Conservation (phyloP, 2,888 invertebrate genomes). For the Leptopilina syphax region DNA sequence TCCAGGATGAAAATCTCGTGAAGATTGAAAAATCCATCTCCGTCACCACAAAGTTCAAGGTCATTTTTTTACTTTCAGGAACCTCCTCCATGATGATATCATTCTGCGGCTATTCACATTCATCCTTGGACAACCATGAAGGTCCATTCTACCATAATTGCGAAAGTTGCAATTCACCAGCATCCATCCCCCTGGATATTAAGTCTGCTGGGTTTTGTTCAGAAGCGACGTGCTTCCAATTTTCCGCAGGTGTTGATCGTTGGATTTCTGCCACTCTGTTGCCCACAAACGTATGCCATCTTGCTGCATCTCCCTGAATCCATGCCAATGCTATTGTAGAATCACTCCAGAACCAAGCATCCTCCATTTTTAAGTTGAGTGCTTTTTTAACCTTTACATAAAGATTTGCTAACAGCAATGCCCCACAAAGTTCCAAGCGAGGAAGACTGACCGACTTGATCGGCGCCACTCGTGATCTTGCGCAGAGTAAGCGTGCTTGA, state of each 20-base stretch:
- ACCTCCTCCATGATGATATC: background rate
- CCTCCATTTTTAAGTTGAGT: background rate
- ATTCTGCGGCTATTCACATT: background rate
- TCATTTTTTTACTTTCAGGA: background rate
- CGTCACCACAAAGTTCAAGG: background rate
- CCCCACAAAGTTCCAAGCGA: background rate
- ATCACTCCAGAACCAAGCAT: background rate
- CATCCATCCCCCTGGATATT: constrained; percentile 33
- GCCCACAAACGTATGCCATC: constrained; percentile 34
- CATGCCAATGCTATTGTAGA: background rate
- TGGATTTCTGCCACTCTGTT: constrained; percentile 37
- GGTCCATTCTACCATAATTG: constrained; percentile 46
- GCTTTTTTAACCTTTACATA: background rate
- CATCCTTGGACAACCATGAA: constrained; percentile 12
- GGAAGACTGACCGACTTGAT: background rate
- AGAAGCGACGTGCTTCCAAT: constrained; percentile 54
- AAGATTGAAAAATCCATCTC: background rate
- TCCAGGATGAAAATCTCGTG: background rate
- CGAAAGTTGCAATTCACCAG: background rate
- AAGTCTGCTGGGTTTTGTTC: constrained; percentile 44
- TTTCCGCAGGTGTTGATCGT: background rate
- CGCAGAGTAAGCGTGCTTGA: background rate
- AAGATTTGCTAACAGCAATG: background rate
- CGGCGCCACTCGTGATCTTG: constrained; percentile 1
- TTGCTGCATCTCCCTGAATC: background rate